Conservation (phyloP, 2,113 vertebrate genomes). For the Hippopotamus amphibius region DNA sequence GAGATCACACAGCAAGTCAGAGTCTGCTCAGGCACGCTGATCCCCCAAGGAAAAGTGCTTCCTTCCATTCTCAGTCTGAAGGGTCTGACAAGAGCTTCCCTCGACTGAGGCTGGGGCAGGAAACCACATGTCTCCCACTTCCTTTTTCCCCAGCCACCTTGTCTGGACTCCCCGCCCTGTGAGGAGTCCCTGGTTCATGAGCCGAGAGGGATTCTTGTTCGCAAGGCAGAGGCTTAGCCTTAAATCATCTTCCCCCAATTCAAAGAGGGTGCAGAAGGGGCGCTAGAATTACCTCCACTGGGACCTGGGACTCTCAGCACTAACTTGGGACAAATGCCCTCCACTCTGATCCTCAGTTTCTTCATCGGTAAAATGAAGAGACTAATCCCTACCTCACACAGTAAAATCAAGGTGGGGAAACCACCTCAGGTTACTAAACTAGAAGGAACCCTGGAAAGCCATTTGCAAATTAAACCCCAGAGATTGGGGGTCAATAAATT, state of each 20-base stretch:
- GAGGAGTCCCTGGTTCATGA: background rate
- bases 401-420: background rate
- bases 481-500: background rate
- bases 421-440: background rate
- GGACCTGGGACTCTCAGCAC: too few relatives aligned
- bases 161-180: background rate
- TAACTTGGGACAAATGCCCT: background rate
- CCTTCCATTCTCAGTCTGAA: background rate
- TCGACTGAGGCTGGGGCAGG: conserved; percentile 62
- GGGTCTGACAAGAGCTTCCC: background rate
- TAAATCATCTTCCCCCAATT: background rate
- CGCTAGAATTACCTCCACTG: background rate
- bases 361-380: background rate
- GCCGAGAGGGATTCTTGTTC: fast-evolving
- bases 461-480: background rate
- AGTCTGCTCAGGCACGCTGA: background rate
- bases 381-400: background rate
- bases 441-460: background rate
- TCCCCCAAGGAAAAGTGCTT: conserved; percentile 27
- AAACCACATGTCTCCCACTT: conserved; percentile 75
- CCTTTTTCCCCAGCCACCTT: conserved; percentile 57
- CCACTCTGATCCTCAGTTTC: background rate
- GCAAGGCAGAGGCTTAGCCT: background rate
- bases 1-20: conserved; percentile 49
- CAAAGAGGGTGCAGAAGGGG: background rate